Evolutionary conservation across 2,888 invertebrate genomes (phyloP).

Genomic region (Cephus runcator): DNA sequence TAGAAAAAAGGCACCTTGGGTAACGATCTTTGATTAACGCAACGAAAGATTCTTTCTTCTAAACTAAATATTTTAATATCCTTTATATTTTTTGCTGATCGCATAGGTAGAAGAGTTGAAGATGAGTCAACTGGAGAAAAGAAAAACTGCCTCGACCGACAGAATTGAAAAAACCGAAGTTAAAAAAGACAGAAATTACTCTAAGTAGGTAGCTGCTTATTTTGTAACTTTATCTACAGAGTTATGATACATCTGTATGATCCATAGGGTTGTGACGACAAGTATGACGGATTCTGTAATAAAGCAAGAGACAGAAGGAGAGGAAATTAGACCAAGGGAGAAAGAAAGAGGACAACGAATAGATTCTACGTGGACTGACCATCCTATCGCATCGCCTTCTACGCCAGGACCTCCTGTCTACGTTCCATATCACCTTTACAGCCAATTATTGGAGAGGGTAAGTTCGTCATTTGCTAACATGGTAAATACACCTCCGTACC

Average conservation of each 20-base stretch:
- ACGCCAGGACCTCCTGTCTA: slow-evolving; percentile 47
- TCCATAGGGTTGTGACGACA: slow-evolving; percentile 16
- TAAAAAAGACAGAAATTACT: slow-evolving; percentile 50
- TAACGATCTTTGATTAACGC: slow-evolving; percentile 28
- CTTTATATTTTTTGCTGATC: slow-evolving; percentile 2
- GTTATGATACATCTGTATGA: not conserved
- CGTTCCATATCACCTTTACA: slow-evolving; percentile 60
- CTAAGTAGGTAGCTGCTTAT: slow-evolving; percentile 32
- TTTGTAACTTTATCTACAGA: not conserved
- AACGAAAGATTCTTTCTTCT: not conserved
- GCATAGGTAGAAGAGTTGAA: slow-evolving; percentile 58
- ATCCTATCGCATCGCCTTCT: slow-evolving; percentile 21
- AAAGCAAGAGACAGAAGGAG: slow-evolving; percentile 42
- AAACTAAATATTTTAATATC: slow-evolving; percentile 6
- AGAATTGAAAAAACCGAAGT: slow-evolving; percentile 49
- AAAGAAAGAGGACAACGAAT: slow-evolving; percentile 41
- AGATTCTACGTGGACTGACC: slow-evolving; percentile 28
- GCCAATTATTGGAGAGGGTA: slow-evolving; percentile 59
- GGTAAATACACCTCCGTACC: not conserved
- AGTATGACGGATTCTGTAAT: slow-evolving; percentile 35
- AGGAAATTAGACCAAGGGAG: slow-evolving; percentile 35
- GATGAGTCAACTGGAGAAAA: slow-evolving; percentile 58
- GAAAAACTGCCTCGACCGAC: slow-evolving; percentile 46
- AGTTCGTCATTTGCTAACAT: slow-evolving; percentile 16
- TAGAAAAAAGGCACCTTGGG: slow-evolving; percentile 60